Conservation (phyloP, 2,797 vertebrate species). For the Darevskia nairensis region DNA sequence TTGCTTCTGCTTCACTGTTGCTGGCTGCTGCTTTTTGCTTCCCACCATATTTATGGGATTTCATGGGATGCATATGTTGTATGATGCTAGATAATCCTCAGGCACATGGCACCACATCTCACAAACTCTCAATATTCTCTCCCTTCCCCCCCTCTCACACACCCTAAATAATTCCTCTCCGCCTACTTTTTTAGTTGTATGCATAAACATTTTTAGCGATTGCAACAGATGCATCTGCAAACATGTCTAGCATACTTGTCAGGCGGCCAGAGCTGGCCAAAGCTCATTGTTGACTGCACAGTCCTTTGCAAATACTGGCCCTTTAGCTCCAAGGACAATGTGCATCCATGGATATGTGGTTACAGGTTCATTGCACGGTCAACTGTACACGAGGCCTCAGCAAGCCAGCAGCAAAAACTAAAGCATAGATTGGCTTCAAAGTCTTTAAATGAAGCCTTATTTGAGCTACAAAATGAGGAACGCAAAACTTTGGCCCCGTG, state of each 20-base stretch:
- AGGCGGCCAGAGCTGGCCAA: background rate
- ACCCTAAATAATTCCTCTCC: background rate
- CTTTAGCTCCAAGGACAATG: conserved; percentile 3
- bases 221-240: background rate
- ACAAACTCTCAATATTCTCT: background rate
- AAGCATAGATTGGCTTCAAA: conserved; percentile 48
- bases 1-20: background rate
- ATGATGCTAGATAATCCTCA: background rate
- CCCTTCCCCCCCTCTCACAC: background rate
- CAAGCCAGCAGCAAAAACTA: conserved; percentile 41
- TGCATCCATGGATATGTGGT: conserved; percentile 15
- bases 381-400: conserved; percentile 9
- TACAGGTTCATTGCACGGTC: conserved; percentile 25
- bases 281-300: background rate
- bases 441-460: conserved; percentile 4
- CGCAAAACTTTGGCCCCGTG: conserved; percentile 7
- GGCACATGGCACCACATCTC: background rate
- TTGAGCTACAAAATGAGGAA: conserved; percentile 22
- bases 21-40: background rate
- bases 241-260: background rate
- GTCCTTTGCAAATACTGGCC: background rate
- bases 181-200: background rate
- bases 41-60: background rate
- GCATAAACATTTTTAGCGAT: background rate
- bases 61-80: background rate